Base-by-base conservation (phyloP, 2,113 vertebrate species). In the Pimephales promelas region DNA sequence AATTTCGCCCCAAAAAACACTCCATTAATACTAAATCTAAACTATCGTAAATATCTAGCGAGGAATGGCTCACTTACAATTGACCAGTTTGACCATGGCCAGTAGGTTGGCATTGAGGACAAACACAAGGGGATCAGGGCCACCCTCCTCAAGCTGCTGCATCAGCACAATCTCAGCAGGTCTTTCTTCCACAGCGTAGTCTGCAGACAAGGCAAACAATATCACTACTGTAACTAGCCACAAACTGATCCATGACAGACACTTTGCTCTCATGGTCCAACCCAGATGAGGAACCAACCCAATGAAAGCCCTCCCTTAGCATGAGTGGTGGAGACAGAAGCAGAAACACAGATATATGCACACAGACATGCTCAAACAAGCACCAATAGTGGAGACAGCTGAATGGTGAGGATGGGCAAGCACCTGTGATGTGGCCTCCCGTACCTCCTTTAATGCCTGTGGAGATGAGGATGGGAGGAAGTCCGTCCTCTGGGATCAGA, bases 381-480 rank as follows among this genome's bases (percentile, higher is more conserved):
- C 62, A 61, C 26, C 36, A n/a, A 52, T 54, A 90, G 79, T 84
- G 84, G 85, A 92, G 87, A 88, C 88, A 89, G 89, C 88, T 88
- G 84, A 87, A 88, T 87, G 91, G 91, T 90, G 90, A 92, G 88
- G 91, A 93, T 94, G 93, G 89, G 91, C 91, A 94, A 94, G 94
- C 93, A 95, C 93, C 94, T 94, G 93, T 93, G 90, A 93, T 89
- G 91, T 94, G 91, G 91, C 93, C 92, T 94, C 93, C 92, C 94
- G 90, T 95, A 99, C 98, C 98, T 98, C 98, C 97, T 97, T 99
- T 99, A 88, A 99, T 95, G 87, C 98, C 98, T 18, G 97, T 98
- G 92, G 98, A 99, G 92, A 99, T 99, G 90, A 99, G 97, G 90
- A 99, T 99, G 90, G 98, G 98, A 94, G 98, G 98, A 91, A 99